These are phyloP conservation scores for Leptogaster cylindrica DNA, from an alignment of 2,888 invertebrate genomes.

Conservation along the genomic window DNA sequence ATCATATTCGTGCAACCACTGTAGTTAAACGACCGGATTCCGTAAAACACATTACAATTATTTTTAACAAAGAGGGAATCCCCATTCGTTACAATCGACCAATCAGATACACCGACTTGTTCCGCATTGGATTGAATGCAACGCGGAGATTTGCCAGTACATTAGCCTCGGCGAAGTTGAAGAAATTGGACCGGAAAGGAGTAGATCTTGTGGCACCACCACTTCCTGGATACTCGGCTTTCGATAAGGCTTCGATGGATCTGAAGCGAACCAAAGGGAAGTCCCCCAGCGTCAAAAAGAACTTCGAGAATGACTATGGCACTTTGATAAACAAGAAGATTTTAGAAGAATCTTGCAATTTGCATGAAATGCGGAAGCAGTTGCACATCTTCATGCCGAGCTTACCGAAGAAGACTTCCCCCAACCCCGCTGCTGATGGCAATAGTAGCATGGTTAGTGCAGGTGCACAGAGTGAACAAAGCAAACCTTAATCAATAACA, in stretches of 20 bases:
- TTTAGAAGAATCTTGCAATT: conserved; percentile 53
- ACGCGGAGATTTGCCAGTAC: conserved; percentile 32
- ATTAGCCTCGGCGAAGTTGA: neutral
- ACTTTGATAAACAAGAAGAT: conserved; percentile 50
- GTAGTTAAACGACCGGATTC: conserved; percentile 50
- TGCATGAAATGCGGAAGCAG: conserved; percentile 67
- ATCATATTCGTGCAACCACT: conserved; percentile 16
- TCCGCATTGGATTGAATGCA: conserved; percentile 44
- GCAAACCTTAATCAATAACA: conserved; percentile 9
- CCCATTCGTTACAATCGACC: conserved; percentile 59
- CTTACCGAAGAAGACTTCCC: conserved; percentile 64
- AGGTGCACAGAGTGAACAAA: conserved; percentile 1
- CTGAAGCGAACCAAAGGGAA: neutral
- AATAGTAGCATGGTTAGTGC: conserved; percentile 29
- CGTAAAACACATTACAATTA: conserved; percentile 60
- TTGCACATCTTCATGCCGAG: conserved; percentile 76
- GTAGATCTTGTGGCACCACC: conserved; percentile 35
- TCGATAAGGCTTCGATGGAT: neutral
- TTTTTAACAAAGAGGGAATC: conserved; percentile 59
- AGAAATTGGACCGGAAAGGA: neutral
- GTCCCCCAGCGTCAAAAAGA: neutral
- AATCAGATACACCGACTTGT: conserved; percentile 57
- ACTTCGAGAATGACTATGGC: conserved; percentile 50
- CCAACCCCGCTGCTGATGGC: conserved; percentile 47
- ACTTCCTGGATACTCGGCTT: conserved; percentile 38